Conservation (phyloP, 2,113 vertebrate species). For the Fregetta grallaria region DNA sequence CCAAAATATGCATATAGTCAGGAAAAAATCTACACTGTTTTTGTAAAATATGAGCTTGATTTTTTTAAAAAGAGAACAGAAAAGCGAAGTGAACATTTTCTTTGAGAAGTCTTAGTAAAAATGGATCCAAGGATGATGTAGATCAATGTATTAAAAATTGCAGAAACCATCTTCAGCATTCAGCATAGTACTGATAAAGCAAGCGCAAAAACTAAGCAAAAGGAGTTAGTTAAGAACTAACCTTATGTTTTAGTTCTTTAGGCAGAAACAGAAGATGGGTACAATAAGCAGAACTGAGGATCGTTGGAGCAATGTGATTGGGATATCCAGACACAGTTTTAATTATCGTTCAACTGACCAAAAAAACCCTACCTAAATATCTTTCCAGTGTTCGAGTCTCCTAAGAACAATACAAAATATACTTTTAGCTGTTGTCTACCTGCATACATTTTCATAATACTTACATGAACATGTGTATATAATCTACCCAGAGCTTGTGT, state of each 20-base stretch:
- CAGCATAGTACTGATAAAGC: neutral
- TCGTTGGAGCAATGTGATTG: neutral
- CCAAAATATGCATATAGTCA: neutral
- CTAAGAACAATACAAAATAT: neutral
- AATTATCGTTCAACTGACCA: neutral
- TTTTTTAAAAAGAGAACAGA: neutral
- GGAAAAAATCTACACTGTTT: neutral
- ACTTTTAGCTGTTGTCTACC: neutral
- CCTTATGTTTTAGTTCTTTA: neutral
- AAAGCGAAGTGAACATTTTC: neutral
- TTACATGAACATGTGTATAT: neutral
- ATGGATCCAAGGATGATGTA: neutral
- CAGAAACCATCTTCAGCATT: neutral
- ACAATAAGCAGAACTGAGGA: neutral
- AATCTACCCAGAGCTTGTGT: neutral
- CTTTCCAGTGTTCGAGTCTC: neutral
- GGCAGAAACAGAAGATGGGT: neutral
- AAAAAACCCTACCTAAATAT: neutral
- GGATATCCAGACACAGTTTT: neutral
- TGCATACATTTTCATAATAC: neutral
- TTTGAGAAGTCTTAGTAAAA: neutral
- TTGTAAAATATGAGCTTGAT: neutral
- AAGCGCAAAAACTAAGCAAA: neutral
- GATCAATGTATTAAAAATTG: neutral
- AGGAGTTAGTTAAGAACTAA: neutral